Evolutionary conservation across 2,113 vertebrate species (phyloP), one percentile per base, ranked within the genome.

Genomic region (Pelvicachromis taeniatus): DNA sequence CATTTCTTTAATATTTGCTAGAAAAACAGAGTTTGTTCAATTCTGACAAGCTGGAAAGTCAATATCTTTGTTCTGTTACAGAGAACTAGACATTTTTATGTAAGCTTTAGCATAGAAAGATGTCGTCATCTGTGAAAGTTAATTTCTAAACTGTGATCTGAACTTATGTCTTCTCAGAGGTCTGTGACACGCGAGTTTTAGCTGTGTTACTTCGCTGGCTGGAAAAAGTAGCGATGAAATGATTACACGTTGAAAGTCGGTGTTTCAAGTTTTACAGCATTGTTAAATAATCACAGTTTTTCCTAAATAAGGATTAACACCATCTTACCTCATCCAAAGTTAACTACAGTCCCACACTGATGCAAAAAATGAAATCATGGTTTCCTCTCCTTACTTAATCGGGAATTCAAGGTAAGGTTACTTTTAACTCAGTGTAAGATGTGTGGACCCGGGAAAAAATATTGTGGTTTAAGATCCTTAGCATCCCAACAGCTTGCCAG

Each of bases 371-470:
- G 5, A 31, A 75, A 31, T 75, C 16, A 19, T 12, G 23, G 45
- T 50, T 19, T 1, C 70, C 10, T 52, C 70, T 52, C 1, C 2
- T 50, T 73, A 73, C 14, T 29, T 7, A 7, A 48, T 10, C 1
- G 0, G 5, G 0, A 75, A 75, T 50, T 50, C 0, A 50, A 3
- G 9, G 1, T 50, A 75, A 4, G 68, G 4, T n/a, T 9, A 19
- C 50, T n/a, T 52, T 9, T 52, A 52, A 7, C 16, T 52, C 17
- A 52, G 48, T 50, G 16, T 16, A 6, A 14, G 5, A 70, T 48
- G 1, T 73, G 1, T 73, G 68, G 16, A 19, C 16, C 16, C 16
- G 0, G 16, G 26, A 19, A 52, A 45, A 52, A n/a, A n/a, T 5
- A 8, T 75, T 12, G 8, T 31, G 45, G 2, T 29, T 75, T 52